phyloP scores from a whole-genome alignment of 2,888 invertebrate species.

The Lampropteryx suffumata region DNA sequence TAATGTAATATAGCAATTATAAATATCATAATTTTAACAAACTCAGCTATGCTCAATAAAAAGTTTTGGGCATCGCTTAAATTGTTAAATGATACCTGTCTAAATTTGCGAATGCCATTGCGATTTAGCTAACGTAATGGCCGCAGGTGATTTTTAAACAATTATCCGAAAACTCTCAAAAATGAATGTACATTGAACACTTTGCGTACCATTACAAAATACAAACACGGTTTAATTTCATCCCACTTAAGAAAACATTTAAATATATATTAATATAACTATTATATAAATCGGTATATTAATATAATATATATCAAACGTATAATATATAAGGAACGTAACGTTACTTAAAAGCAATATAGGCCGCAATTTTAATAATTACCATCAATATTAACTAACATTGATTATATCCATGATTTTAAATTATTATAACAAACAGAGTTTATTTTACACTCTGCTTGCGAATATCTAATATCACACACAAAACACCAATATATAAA shows the following conservation, averaged over 20 bases:
- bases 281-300: conserved; percentile 22
- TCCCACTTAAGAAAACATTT: conserved; percentile 27
- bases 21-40: no score
- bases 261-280: conserved; percentile 22
- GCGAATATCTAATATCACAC: not conserved
- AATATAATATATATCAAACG: conserved; percentile 35
- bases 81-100: no score
- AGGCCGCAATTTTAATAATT: conserved; percentile 31
- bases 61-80: no score
- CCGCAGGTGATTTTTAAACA: not conserved
- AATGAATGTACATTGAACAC: conserved; percentile 20
- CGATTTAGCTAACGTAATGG: no score
- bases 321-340: conserved; percentile 43
- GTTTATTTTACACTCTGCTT: not conserved
- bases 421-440: not conserved
- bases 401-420: not conserved
- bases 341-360: conserved; percentile 41
- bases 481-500: conserved; percentile 8
- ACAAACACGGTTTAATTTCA: conserved; percentile 8
- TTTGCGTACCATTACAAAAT: conserved; percentile 17
- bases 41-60: no score
- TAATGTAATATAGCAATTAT: no score
- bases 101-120: no score
- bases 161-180: not conserved
- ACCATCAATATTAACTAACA: not conserved